Conservation (phyloP, 2,797 vertebrate genomes). For the Triplophysa bombifrons region DNA sequence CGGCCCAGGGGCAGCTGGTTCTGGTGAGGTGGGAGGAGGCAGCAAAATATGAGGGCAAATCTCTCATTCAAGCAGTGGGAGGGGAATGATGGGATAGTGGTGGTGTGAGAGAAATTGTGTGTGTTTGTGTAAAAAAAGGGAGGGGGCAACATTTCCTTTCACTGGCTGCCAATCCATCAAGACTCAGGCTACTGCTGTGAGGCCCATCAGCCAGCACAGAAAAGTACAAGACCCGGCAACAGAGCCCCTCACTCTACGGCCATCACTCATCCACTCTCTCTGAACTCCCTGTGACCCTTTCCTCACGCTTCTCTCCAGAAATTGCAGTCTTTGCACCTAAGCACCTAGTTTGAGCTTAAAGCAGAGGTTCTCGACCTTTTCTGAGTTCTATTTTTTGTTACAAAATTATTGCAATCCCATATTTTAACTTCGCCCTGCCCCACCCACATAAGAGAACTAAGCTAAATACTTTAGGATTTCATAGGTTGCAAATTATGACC, state of each 20-base stretch:
- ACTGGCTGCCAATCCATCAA: constrained; percentile 96
- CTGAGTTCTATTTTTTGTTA: not conserved
- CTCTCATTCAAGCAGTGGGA: constrained; percentile 49
- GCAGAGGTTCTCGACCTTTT: not conserved
- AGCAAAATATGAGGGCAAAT: constrained; percentile 52
- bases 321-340: constrained; percentile 70
- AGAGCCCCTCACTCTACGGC: constrained; percentile 82
- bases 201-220: constrained; percentile 84
- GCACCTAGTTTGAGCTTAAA: constrained; percentile 70
- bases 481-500: not conserved
- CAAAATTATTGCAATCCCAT: not conserved
- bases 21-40: constrained; percentile 45
- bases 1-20: constrained; percentile 61
- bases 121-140: constrained; percentile 53
- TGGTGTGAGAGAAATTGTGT: constrained; percentile 38
- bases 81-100: constrained; percentile 45
- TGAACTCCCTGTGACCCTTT: constrained; percentile 95
- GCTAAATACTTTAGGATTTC: not conserved
- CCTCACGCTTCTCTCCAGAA: constrained; percentile 72
- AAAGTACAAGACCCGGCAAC: constrained; percentile 86
- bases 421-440: not conserved
- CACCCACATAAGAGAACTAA: not conserved
- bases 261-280: constrained; percentile 85
- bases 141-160: constrained; percentile 88
- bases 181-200: constrained; percentile 91